These are phyloP conservation scores for Ciona savignyi DNA, from an alignment of 23 tunicate species.

Conservation along the genomic window DNA sequence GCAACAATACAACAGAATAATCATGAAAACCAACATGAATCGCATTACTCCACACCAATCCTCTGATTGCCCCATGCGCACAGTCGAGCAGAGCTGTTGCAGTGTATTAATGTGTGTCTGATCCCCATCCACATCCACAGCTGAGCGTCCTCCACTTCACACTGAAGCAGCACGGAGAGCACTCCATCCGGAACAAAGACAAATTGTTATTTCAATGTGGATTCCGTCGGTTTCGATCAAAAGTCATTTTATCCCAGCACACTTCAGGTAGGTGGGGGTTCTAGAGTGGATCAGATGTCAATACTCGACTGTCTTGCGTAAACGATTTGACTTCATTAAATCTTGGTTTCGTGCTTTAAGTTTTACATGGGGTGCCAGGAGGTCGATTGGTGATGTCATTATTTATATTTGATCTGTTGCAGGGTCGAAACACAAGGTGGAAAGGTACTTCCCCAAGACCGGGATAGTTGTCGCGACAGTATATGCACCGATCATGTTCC, in stretches of 20 bases:
- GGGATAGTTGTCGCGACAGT: slow-evolving; percentile 61
- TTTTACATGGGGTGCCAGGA: neutral
- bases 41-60: no score
- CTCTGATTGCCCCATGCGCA: no score
- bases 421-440: slow-evolving; percentile 90
- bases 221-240: slow-evolving; percentile 66
- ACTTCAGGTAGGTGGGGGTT: slow-evolving; percentile 38
- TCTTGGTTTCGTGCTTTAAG: neutral
- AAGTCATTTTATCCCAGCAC: slow-evolving; percentile 84
- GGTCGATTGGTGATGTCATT: neutral
- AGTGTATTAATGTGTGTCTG: neutral
- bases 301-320: no score
- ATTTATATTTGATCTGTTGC: slow-evolving; percentile 1
- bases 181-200: slow-evolving; percentile 54
- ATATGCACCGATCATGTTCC: slow-evolving; percentile 83
- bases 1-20: no score
- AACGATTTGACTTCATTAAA: no score
- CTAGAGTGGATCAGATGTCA: no score
- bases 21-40: no score
- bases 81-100: neutral
- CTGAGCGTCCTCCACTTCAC: slow-evolving; percentile 93
- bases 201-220: slow-evolving; percentile 81
- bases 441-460: slow-evolving; percentile 61
- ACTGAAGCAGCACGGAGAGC: slow-evolving; percentile 33
- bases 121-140: slow-evolving; percentile 11